These are phyloP conservation scores for Choristoneura rosaceana DNA, from an alignment of 2,888 invertebrate species.

Conservation along the genomic window DNA sequence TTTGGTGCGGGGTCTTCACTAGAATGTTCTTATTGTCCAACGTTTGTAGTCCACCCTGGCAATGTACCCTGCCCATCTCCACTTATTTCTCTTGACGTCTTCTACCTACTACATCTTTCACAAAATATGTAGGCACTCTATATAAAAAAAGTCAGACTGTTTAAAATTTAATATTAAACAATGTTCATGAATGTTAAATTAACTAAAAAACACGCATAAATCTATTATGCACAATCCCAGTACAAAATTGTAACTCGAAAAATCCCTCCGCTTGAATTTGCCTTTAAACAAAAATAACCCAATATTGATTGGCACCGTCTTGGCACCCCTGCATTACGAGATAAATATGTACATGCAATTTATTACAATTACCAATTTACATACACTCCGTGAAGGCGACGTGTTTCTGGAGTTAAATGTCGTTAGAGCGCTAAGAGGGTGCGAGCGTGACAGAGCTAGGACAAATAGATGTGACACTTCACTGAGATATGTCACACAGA, in stretches of 20 bases:
- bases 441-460: conserved; percentile 45
- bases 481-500: not conserved
- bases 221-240: not conserved
- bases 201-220: not conserved
- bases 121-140: too few relatives aligned
- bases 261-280: conserved; percentile 8
- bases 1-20: too few relatives aligned
- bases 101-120: too few relatives aligned
- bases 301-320: conserved; percentile 53
- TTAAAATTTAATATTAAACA: too few relatives aligned
- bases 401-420: conserved; percentile 73
- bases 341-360: conserved; percentile 80
- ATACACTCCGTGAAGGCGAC: conserved; percentile 75
- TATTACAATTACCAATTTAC: conserved; percentile 85
- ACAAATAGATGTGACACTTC: conserved; percentile 24
- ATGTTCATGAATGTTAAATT: too few relatives aligned
- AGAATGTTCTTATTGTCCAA: too few relatives aligned
- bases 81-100: too few relatives aligned
- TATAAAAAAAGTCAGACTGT: too few relatives aligned
- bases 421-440: conserved; percentile 64
- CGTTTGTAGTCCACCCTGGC: too few relatives aligned
- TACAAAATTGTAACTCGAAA: not conserved
- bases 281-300: conserved; percentile 30
- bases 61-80: too few relatives aligned
- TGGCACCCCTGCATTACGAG: conserved; percentile 73